Percentiles rank a stretch among this genome's conserved stretches.
Conservation (phyloP, 2,113 vertebrate species). For the Heptranchias perlo region DNA sequence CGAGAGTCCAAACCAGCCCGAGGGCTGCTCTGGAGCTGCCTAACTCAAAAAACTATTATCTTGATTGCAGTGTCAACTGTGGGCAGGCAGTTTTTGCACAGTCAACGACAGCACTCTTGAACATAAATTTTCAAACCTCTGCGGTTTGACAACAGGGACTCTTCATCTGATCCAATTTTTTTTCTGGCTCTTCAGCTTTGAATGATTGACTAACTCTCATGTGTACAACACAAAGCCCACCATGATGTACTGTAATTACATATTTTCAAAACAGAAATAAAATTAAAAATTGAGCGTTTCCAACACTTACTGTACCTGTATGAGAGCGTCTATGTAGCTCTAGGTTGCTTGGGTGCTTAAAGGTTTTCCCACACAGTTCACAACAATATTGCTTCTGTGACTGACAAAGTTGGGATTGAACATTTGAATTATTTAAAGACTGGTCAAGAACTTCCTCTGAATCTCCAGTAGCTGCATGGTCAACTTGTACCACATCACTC, state of each 20-base stretch:
- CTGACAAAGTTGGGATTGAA: conserved; percentile 50
- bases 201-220: neutral
- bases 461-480: neutral
- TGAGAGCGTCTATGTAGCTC: conserved; percentile 94
- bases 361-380: conserved; percentile 82
- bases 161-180: neutral
- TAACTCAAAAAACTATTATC: neutral
- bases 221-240: neutral
- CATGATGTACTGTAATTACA: neutral
- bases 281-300: neutral
- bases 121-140: neutral
- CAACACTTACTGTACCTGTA: conserved; percentile 69
- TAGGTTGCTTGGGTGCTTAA: conserved; percentile 95
- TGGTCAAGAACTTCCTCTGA: neutral
- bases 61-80: neutral
- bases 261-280: neutral
- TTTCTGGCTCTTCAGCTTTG: neutral
- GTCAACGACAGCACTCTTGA: neutral
- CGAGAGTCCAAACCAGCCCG: neutral
- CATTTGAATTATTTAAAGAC: conserved; percentile 47
- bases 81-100: neutral
- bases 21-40: neutral
- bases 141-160: neutral
- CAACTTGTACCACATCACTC: conserved; percentile 42
- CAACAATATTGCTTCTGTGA: conserved; percentile 75